Base-by-base conservation (phyloP, 2,113 vertebrate species). In the Seriola dumerili region DNA sequence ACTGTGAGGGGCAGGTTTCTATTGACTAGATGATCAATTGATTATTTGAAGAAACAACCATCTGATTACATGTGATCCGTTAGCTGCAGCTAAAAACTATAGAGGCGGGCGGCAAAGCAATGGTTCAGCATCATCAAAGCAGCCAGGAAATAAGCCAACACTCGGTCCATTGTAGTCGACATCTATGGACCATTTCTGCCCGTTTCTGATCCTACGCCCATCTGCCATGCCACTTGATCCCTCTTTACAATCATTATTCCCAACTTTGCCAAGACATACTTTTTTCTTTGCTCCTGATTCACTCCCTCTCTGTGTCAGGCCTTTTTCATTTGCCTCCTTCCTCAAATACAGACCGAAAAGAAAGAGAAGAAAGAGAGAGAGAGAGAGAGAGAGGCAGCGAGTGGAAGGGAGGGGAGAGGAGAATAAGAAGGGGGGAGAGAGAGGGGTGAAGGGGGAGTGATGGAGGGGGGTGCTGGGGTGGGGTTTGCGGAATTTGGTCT, bases 401-500 rank as follows among this genome's bases (percentile, higher is more conserved):
- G 68, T 2, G 57, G 64, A 54, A 29, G 48, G 59, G 77, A 63
- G 17, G 57, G 78, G 54, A 52, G 52, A 72, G 67, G 52, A 79
- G 73, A 79, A 77, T 55, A 71, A 73, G 74, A 75, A 70, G 46
- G 55, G 66, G 67, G 64, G 78, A 69, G 57, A 19, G 50, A 44
- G 55, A 46, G 73, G 38, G 2, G 2, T 23, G 65, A 48, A 21
- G 72, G n/a, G 61, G 62, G 68, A 64, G 61, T 17, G 68, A 68
- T 52, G 55, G 44, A 23, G 59, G 59, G 82, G 70, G 71, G 74
- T 29, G 71, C 42, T 10, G 83, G 82, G 86, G 87, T 76, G 84
- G 85, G 85, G 88, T 83, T 89, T 92, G 81, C 65, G 93, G 94
- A 95, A 94, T 95, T 95, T 84, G 83, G 77, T 93, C 92, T 90